phyloP scores from a whole-genome alignment of 2,113 vertebrate genomes.

The Ahaetulla prasina region DNA sequence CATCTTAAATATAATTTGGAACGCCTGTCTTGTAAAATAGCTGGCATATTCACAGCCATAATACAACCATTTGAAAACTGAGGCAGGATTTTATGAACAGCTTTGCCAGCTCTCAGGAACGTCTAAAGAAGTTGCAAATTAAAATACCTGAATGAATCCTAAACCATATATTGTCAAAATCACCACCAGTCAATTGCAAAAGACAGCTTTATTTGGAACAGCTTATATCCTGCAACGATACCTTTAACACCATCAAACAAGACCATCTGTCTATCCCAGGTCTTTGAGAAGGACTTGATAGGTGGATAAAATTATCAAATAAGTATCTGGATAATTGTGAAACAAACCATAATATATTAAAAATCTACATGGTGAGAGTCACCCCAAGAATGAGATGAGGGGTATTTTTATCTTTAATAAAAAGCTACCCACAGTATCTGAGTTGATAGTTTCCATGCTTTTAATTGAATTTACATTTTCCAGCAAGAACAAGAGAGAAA shows the following conservation, averaged over 20 bases:
- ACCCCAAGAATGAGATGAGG: background rate
- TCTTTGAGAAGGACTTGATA: background rate
- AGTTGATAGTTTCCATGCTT: background rate
- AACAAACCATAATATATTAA: background rate
- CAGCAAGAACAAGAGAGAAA: background rate
- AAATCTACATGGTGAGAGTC: background rate
- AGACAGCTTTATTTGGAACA: background rate
- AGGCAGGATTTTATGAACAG: background rate
- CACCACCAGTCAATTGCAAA: background rate
- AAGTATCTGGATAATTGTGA: background rate
- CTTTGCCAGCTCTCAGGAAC: slow-evolving; percentile 3
- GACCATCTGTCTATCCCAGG: background rate
- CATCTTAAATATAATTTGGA: background rate
- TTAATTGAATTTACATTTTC: background rate
- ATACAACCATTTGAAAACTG: background rate
- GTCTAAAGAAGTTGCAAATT: background rate
- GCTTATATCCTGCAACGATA: background rate
- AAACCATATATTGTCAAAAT: background rate
- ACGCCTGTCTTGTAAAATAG: background rate
- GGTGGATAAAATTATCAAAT: background rate
- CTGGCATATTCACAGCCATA: background rate
- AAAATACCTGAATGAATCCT: background rate
- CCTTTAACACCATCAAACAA: background rate
- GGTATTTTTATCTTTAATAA: background rate
- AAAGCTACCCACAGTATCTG: background rate